Evolutionary conservation across 92 coral and sea anemone genomes (phyloP).

Genomic region (Zoanthus sociatus): DNA sequence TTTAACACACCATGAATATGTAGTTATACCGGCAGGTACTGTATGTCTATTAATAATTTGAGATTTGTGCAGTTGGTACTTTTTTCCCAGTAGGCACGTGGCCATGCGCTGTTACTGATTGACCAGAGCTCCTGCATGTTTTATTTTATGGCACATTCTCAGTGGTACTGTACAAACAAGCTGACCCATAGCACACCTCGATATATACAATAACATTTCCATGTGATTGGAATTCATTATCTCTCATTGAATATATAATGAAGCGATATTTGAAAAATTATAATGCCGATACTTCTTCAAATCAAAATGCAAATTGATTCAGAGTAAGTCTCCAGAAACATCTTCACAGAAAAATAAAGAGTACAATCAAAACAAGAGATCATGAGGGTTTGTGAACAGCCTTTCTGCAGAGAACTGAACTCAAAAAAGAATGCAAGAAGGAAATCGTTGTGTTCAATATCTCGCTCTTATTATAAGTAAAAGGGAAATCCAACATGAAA

Average conservation of each 20-base stretch:
- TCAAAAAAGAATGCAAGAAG: neutral
- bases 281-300: constrained; percentile 11
- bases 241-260: neutral
- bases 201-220: constrained; percentile 20
- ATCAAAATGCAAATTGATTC: constrained; percentile 17
- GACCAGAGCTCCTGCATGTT: constrained; percentile 32
- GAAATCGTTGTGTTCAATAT: constrained; percentile 3
- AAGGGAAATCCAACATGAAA: constrained; percentile 34
- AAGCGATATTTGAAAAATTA: constrained; percentile 2
- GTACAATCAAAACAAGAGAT: constrained; percentile 50
- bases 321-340: constrained; percentile 34
- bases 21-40: too few relatives aligned
- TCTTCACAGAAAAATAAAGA: too few relatives aligned
- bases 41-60: too few relatives aligned
- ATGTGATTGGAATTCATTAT: neutral
- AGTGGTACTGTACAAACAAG: constrained; percentile 28
- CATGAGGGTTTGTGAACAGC: constrained; percentile 49
- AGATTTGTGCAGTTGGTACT: neutral
- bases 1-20: too few relatives aligned
- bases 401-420: constrained; percentile 48
- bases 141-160: constrained; percentile 16
- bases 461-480: neutral
- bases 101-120: neutral
- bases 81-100: neutral
- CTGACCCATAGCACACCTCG: constrained; percentile 6